A percentile compares a stretch with the other conserved stretches of the same genome.
phyloP scores from a whole-genome alignment of 1,140 invertebrate genomes.

The Ceratina calcarata region DNA sequence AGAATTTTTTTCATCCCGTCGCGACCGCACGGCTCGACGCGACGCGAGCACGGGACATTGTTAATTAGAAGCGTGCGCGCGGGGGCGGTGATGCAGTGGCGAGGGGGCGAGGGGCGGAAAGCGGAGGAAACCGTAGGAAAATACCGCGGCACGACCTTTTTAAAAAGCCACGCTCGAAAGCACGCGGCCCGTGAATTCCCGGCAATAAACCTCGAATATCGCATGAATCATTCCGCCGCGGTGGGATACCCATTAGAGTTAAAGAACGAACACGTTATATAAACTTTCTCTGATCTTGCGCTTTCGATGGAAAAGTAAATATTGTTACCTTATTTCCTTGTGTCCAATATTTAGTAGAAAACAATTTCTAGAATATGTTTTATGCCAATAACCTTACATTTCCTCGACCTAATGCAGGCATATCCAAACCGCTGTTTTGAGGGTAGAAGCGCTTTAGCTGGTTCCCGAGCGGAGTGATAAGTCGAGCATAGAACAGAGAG shows the following conservation, averaged over 20 bases:
- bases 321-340: too few relatives aligned
- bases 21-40: neutral
- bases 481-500: too few relatives aligned
- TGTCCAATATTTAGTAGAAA: too few relatives aligned
- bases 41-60: constrained; percentile 22
- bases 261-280: too few relatives aligned
- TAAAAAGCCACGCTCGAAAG: constrained; percentile 33
- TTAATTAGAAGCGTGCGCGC: constrained; percentile 33
- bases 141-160: constrained; percentile 2
- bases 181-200: constrained; percentile 9
- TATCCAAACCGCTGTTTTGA: too few relatives aligned
- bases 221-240: constrained; percentile 30
- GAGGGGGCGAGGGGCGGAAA: neutral
- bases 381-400: too few relatives aligned
- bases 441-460: too few relatives aligned
- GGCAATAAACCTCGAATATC: constrained; percentile 30
- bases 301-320: too few relatives aligned
- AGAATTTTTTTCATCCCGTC: constrained; percentile 1
- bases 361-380: too few relatives aligned
- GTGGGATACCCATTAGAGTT: neutral
- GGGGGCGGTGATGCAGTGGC: neutral
- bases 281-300: too few relatives aligned
- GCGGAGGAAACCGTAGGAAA: neutral
- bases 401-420: too few relatives aligned
- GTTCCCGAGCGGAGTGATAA: too few relatives aligned